A percentile compares a stretch with the other conserved stretches of the same genome.
These are phyloP conservation scores for Orthonevra nobilis DNA, from an alignment of 2,888 invertebrate species.

Conservation along the genomic window DNA sequence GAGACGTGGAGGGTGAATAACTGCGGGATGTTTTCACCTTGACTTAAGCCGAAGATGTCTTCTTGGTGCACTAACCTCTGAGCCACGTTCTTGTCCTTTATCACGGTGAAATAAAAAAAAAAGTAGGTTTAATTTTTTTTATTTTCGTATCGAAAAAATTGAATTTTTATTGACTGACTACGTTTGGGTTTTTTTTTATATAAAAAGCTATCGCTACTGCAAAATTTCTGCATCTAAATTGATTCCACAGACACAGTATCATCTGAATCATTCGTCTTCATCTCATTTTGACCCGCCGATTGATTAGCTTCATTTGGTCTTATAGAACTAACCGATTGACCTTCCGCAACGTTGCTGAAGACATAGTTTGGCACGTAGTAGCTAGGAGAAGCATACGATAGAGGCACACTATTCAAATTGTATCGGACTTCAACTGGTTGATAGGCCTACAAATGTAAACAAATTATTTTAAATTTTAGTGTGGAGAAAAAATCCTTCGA, in stretches of 20 bases:
- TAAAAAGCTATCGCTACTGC: too few relatives aligned
- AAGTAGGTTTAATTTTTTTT: too few relatives aligned
- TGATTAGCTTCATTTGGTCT: conserved; percentile 7
- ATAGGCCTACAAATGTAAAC: conserved; percentile 42
- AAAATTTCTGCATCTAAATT: conserved; percentile 37
- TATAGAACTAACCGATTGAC: conserved; percentile 19
- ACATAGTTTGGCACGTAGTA: conserved; percentile 62
- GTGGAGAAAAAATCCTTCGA: not conserved
- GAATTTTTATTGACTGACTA: not conserved
- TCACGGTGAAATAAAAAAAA: too few relatives aligned
- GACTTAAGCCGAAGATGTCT: too few relatives aligned
- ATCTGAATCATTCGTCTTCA: conserved; percentile 30
- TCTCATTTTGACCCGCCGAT: conserved; percentile 20
- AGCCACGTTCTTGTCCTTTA: too few relatives aligned
- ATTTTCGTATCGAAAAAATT: too few relatives aligned
- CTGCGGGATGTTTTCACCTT: too few relatives aligned
- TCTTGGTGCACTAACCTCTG: too few relatives aligned
- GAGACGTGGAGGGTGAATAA: too few relatives aligned
- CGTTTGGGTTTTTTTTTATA: too few relatives aligned
- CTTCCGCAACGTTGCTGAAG: conserved; percentile 6
- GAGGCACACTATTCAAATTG: conserved; percentile 52
- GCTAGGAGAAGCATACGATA: conserved; percentile 52
- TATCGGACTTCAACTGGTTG: conserved; percentile 64
- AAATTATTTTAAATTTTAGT: not conserved
- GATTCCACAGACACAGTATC: conserved; percentile 62